A percentile compares a stretch with the other conserved stretches of the same genome.
phyloP scores from a whole-genome alignment of 1,140 invertebrate genomes.

The Copidosoma floridanum region DNA sequence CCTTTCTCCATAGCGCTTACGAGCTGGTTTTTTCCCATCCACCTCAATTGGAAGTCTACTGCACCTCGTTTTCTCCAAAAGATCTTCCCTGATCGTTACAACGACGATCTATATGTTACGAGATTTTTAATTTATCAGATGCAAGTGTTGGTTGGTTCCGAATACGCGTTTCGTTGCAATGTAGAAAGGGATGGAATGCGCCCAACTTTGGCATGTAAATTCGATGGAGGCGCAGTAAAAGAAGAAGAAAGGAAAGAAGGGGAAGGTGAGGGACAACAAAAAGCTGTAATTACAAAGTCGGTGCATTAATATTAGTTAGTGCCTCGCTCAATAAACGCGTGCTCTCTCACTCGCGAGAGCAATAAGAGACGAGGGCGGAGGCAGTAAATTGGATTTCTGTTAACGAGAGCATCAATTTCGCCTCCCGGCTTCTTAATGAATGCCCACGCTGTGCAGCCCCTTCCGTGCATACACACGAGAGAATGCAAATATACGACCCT shows the following conservation, averaged over 20 bases:
- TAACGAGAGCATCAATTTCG: slow-evolving; percentile 6
- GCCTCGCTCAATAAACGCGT: background rate
- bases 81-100: too few relatives aligned
- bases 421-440: slow-evolving; percentile 1
- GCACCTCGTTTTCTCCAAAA: slow-evolving; percentile 2
- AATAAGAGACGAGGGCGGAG: background rate
- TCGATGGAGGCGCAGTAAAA: too few relatives aligned
- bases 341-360: too few relatives aligned
- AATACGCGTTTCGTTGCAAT: too few relatives aligned
- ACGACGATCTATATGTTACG: too few relatives aligned
- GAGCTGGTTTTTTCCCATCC: background rate
- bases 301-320: background rate
- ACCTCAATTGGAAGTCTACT: background rate
- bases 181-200: too few relatives aligned
- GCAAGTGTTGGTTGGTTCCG: too few relatives aligned
- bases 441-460: background rate
- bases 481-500: too few relatives aligned
- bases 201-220: too few relatives aligned
- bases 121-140: too few relatives aligned
- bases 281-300: background rate
- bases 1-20: background rate
- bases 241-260: too few relatives aligned
- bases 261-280: too few relatives aligned
- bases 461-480: background rate
- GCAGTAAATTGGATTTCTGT: background rate